Evolutionary conservation across 2,113 vertebrate species (phyloP).

Genomic region (Antechinus flavipes): DNA sequence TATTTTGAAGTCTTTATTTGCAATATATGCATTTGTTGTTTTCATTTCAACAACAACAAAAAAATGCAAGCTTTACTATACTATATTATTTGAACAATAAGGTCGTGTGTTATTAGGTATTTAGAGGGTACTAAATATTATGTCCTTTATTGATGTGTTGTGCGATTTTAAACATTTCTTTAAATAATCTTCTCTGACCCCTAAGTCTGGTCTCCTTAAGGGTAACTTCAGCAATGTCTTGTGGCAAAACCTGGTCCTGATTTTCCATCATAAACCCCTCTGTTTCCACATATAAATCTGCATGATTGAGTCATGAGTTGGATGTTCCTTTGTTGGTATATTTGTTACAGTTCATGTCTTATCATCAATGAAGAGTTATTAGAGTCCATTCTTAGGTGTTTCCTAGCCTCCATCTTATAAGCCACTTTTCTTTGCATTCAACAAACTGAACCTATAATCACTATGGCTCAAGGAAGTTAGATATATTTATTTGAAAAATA

Average conservation of each 20-base stretch:
- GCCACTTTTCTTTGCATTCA: neutral
- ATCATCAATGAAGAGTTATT: neutral
- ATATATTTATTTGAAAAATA: neutral
- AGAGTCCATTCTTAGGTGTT: neutral
- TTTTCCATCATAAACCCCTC: neutral
- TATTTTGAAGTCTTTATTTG: neutral
- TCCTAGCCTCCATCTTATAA: neutral
- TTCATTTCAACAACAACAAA: neutral
- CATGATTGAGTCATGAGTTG: no score
- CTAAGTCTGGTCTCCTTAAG: neutral
- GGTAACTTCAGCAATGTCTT: neutral
- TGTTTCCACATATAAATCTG: neutral
- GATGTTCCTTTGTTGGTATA: neutral
- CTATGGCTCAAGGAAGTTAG: neutral
- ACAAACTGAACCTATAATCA: no score
- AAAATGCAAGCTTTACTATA: neutral
- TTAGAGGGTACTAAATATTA: neutral
- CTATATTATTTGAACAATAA: neutral
- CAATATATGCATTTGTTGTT: neutral
- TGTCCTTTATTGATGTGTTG: neutral
- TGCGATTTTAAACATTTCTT: neutral
- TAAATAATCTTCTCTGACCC: neutral
- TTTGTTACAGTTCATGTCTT: neutral
- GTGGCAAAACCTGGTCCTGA: neutral
- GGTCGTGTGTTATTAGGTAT: neutral